Conservation (phyloP, 2,113 vertebrate genomes). For the Toxostoma redivivum region DNA sequence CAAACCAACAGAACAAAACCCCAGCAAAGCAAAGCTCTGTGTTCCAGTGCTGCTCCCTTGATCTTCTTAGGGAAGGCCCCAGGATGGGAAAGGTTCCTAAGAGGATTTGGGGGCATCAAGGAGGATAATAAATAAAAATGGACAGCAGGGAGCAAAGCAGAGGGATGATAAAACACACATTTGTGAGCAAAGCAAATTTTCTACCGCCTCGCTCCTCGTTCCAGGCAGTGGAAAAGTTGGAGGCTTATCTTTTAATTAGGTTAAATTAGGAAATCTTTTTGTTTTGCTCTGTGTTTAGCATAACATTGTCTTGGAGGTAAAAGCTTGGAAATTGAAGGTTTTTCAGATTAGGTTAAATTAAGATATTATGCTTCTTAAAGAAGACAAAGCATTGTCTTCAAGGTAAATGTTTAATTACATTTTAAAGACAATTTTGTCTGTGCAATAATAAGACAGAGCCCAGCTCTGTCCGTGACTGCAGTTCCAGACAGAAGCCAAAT, state of each 20-base stretch:
- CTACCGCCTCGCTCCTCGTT: not conserved
- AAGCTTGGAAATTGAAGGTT: not conserved
- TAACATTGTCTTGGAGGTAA: conserved; percentile 4
- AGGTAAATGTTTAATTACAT: conserved; percentile 54
- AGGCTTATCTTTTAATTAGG: conserved; percentile 48
- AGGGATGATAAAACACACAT: not conserved
- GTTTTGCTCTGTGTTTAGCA: not conserved
- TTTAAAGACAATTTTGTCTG: not conserved
- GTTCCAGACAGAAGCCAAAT: not conserved
- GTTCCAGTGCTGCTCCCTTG: not conserved
- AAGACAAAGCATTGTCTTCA: conserved; percentile 19
- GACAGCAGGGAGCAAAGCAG: not conserved
- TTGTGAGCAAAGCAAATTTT: not conserved
- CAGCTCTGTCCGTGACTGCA: not conserved
- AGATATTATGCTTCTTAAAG: conserved; percentile 23
- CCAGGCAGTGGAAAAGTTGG: not conserved
- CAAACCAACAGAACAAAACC: not conserved
- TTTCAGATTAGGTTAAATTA: conserved; percentile 37
- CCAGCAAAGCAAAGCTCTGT: not conserved
- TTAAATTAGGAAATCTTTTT: conserved; percentile 40
- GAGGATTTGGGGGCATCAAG: conserved; percentile 23
- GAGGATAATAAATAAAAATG: conserved; percentile 17
- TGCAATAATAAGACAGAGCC: not conserved
- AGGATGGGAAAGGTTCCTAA: not conserved
- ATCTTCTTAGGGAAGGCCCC: not conserved